A percentile compares a stretch with the other conserved stretches of the same genome.
These are phyloP conservation scores for Drosophila jambulina DNA, from an alignment of 1,140 invertebrate species.

Conservation along the genomic window DNA sequence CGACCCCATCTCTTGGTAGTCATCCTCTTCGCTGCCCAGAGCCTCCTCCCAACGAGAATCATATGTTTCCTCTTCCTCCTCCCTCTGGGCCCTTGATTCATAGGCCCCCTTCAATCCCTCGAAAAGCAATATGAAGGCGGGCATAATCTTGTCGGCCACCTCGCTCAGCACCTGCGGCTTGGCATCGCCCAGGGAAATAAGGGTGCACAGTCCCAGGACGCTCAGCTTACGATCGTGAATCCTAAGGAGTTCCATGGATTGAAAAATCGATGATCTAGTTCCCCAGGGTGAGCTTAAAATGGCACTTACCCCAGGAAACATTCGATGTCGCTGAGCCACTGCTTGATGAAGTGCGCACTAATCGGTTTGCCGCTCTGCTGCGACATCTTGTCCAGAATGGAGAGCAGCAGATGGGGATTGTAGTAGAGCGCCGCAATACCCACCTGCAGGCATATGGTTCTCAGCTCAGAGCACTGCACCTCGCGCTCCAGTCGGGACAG, in stretches of 20 bases:
- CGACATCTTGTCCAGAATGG: constrained; percentile 91
- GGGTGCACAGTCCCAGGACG: constrained; percentile 95
- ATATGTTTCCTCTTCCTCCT: constrained; percentile 87
- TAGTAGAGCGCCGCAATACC: constrained; percentile 98
- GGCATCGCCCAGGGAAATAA: constrained; percentile 91
- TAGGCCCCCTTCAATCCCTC: constrained; percentile 97
- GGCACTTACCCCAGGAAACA: constrained; percentile 92
- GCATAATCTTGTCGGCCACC: constrained; percentile 93
- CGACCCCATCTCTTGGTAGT: constrained; percentile 93
- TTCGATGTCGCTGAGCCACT: constrained; percentile 98
- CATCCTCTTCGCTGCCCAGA: constrained; percentile 96
- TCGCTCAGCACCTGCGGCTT: constrained; percentile 91
- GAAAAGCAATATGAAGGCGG: constrained; percentile 95
- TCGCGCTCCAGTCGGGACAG: constrained; percentile 93
- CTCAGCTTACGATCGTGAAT: constrained; percentile 98
- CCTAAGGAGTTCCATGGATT: constrained; percentile 28
- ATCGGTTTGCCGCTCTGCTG: constrained; percentile 89
- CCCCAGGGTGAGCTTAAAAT: too few species aligned
- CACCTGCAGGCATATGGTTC: constrained; percentile 97
- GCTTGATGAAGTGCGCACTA: constrained; percentile 96
- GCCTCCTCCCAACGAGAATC: constrained; percentile 90
- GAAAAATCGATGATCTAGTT: background rate
- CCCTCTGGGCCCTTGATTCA: constrained; percentile 92
- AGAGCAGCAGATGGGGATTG: constrained; percentile 93
- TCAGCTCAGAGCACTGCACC: constrained; percentile 94